A percentile compares a stretch with the other conserved stretches of the same genome.
Conservation (phyloP, 2,113 vertebrate species). For the Climacteris rufus region DNA sequence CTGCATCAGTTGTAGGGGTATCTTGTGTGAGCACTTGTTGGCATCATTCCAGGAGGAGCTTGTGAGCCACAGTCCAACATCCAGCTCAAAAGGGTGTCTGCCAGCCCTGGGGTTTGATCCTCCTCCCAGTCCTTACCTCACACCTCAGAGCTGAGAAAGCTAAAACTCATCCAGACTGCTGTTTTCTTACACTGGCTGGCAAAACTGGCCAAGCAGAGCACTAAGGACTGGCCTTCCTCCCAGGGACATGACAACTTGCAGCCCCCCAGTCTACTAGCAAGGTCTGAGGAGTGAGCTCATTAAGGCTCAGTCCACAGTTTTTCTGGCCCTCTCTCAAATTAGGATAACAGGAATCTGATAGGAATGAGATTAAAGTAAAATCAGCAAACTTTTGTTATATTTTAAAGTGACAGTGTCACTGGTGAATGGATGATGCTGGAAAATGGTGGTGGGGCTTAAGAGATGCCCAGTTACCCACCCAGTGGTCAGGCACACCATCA, state of each 20-base stretch:
- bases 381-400: not conserved
- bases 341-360: not conserved
- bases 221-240: not conserved
- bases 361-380: not conserved
- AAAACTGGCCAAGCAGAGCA: not conserved
- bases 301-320: not conserved
- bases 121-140: not conserved
- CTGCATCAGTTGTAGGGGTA: fast-evolving
- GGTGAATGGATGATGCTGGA: not conserved
- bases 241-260: not conserved
- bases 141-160: not conserved
- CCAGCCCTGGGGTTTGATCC: not conserved
- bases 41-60: not conserved
- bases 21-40: not conserved
- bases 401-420: not conserved
- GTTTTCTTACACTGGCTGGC: not conserved
- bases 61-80: not conserved
- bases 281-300: not conserved
- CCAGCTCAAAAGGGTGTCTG: not conserved
- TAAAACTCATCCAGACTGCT: not conserved
- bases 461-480: not conserved
- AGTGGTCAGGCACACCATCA: not conserved
- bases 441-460: not conserved
- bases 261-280: not conserved
- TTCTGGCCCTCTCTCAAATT: not conserved